A percentile compares a stretch with the other conserved stretches of the same genome.
Evolutionary conservation across 2,888 invertebrate genomes (phyloP).

Genomic region (Epsilonema sp.): DNA sequence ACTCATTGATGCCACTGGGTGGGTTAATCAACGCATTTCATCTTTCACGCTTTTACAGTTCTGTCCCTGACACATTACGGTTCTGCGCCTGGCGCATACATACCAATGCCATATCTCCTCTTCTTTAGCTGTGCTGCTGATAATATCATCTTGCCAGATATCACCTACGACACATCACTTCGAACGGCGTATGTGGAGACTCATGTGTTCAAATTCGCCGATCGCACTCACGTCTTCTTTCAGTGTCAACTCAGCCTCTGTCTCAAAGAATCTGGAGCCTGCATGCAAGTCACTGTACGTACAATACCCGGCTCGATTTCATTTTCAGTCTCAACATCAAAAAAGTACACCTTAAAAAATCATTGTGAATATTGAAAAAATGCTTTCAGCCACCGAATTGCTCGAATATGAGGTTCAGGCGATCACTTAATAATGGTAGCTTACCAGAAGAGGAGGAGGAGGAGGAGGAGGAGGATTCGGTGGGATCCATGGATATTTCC

Average conservation of each 20-base stretch:
- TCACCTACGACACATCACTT: not conserved
- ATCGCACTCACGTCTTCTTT: constrained; percentile 1
- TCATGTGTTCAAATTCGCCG: constrained; percentile 8
- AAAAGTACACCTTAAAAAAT: too few relatives aligned
- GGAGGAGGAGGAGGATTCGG: not conserved
- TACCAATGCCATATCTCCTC: too few relatives aligned
- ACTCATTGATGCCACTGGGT: constrained; percentile 3
- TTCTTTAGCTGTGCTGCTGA: constrained; percentile 3
- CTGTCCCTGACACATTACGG: too few relatives aligned
- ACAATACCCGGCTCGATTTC: too few relatives aligned
- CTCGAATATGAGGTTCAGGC: not conserved
- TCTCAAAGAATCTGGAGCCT: not conserved
- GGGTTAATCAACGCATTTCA: too few relatives aligned
- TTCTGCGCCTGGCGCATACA: too few relatives aligned
- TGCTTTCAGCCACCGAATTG: constrained; percentile 5
- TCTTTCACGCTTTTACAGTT: too few relatives aligned
- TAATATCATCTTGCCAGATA: constrained; percentile 1
- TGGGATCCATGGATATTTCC: not conserved
- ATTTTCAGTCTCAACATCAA: too few relatives aligned
- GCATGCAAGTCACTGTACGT: not conserved
- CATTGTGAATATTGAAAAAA: too few relatives aligned
- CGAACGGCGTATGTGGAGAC: constrained; percentile 1
- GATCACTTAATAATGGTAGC: not conserved
- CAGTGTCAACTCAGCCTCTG: constrained; percentile 3
- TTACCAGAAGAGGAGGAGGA: not conserved